Percentiles rank a stretch among this genome's conserved stretches.
Conservation (phyloP, 1,140 invertebrate species). For the Vollenhovia emeryi region DNA sequence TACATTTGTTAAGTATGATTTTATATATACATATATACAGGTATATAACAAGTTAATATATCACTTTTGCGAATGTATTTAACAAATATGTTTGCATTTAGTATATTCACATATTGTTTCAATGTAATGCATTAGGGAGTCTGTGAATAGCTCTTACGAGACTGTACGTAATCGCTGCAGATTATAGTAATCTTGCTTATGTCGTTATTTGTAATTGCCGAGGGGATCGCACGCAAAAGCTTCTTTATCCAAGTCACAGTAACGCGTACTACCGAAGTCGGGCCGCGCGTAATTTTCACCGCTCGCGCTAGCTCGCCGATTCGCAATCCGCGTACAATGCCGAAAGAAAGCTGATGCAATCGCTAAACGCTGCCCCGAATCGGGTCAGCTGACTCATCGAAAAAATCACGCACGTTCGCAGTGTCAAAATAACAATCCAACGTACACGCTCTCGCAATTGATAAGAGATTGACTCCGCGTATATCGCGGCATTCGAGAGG, state of each 20-base stretch:
- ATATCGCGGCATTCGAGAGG: background rate
- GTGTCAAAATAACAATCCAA: constrained; percentile 32
- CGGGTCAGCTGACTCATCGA: background rate
- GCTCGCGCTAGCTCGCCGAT: background rate
- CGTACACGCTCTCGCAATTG: background rate
- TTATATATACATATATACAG: no score
- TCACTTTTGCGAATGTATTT: background rate
- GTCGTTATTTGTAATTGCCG: background rate
- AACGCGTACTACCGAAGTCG: background rate
- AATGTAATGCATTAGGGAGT: background rate
- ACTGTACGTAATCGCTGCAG: background rate
- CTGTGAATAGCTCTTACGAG: background rate
- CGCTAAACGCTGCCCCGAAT: background rate
- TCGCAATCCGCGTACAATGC: background rate
- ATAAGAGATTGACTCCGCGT: background rate
- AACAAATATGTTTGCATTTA: background rate
- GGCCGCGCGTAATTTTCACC: background rate
- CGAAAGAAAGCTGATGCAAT: constrained; percentile 22
- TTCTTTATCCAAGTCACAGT: background rate
- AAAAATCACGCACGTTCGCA: background rate
- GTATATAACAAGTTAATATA: background rate
- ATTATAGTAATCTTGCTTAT: background rate
- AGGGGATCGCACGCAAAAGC: background rate
- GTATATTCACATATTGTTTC: background rate
- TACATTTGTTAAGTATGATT: background rate